Evolutionary conservation across 2,797 vertebrate genomes (phyloP).

Genomic region (Labroides dimidiatus): DNA sequence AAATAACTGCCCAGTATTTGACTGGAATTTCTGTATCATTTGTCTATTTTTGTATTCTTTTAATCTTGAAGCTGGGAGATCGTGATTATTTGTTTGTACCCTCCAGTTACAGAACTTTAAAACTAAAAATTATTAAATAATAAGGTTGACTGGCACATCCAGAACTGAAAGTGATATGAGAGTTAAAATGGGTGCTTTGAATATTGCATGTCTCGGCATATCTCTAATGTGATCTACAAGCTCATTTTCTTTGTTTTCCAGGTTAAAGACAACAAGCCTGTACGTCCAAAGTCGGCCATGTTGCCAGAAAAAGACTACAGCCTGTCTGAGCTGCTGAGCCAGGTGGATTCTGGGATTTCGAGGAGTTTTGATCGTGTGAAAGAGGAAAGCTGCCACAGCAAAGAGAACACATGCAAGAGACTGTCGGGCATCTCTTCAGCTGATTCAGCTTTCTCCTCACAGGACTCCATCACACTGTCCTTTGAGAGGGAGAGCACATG

Average conservation of each 20-base stretch:
- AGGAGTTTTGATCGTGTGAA: slow-evolving; percentile 90
- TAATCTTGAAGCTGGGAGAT: too few relatives aligned
- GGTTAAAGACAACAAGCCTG: slow-evolving; percentile 72
- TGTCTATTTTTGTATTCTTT: too few relatives aligned
- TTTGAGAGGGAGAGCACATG: slow-evolving; percentile 93
- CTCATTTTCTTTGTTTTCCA: slow-evolving; percentile 51
- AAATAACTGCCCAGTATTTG: too few relatives aligned
- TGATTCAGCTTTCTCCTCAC: slow-evolving; percentile 97
- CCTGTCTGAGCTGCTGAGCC: slow-evolving; percentile 92
- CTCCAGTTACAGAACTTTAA: too few relatives aligned
- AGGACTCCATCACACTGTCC: slow-evolving; percentile 94
- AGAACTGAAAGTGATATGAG: too few relatives aligned
- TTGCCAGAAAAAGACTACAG: slow-evolving; percentile 92
- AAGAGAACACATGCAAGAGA: slow-evolving; percentile 90
- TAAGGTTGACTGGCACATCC: too few relatives aligned
- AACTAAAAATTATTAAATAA: too few relatives aligned
- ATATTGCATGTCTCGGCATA: background rate
- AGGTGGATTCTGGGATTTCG: slow-evolving; percentile 94
- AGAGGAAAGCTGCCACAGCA: slow-evolving; percentile 89
- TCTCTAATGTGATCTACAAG: slow-evolving; percentile 22
- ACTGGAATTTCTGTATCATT: too few relatives aligned
- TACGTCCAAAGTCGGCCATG: slow-evolving; percentile 86
- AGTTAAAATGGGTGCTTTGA: too few relatives aligned
- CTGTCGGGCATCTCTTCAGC: slow-evolving; percentile 97
- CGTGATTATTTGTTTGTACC: too few relatives aligned